Percentiles rank a stretch among this genome's conserved stretches.
phyloP scores from a whole-genome alignment of 2,113 vertebrate species.

The Prionailurus viverrinus region DNA sequence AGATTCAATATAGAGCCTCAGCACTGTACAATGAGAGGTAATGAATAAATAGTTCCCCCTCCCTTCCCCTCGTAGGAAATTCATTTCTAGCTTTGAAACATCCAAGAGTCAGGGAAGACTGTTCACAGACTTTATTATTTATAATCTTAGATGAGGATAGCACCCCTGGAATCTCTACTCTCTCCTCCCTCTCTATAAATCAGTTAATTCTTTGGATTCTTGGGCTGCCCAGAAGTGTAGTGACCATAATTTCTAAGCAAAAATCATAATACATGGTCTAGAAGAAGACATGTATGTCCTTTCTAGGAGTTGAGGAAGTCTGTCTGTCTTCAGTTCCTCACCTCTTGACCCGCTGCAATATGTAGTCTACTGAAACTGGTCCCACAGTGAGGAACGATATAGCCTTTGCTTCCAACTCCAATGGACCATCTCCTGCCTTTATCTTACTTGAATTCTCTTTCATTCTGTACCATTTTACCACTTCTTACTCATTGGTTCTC shows the following conservation, averaged over 20 bases:
- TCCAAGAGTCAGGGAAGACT: background rate
- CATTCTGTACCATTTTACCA: background rate
- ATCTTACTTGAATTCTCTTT: background rate
- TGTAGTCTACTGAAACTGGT: background rate
- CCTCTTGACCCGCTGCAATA: background rate
- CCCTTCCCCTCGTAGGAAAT: background rate
- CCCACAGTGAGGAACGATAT: background rate
- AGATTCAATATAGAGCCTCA: constrained; percentile 23
- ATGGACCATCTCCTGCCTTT: background rate
- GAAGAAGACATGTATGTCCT: background rate
- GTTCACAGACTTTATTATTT: background rate
- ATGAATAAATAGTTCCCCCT: background rate
- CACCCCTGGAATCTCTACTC: background rate
- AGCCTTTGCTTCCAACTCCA: background rate
- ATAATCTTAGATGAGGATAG: constrained; percentile 10
- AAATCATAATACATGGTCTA: background rate
- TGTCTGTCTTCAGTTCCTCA: background rate
- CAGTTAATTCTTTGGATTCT: constrained; percentile 30
- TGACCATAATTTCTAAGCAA: constrained; percentile 18
- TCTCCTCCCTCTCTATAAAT: background rate
- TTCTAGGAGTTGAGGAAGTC: background rate
- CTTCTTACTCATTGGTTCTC: background rate
- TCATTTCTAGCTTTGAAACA: constrained; percentile 43
- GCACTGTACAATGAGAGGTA: background rate
- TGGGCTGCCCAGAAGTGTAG: background rate